These are phyloP conservation scores for Scomberomorus guttatus DNA, from an alignment of 2,797 vertebrate genomes.

Conservation along the genomic window DNA sequence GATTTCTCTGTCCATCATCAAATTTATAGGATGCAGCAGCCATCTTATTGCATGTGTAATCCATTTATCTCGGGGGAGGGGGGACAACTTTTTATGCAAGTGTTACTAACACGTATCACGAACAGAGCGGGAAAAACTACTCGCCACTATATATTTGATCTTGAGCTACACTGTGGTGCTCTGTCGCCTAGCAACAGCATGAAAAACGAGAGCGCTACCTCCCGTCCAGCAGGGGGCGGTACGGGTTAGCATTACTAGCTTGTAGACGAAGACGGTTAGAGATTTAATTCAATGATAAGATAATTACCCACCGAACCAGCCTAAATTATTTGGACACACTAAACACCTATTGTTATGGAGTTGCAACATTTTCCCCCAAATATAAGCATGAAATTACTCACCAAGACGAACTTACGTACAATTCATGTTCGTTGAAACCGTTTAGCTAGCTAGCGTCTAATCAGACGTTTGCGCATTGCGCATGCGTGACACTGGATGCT, in stretches of 20 bases:
- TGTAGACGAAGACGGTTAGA: constrained; percentile 39
- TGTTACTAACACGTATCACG: not conserved
- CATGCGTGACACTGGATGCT: not conserved
- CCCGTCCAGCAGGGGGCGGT: constrained; percentile 60
- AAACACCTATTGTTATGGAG: accelerated
- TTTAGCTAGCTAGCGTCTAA: not conserved
- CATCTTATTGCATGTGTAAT: constrained; percentile 23
- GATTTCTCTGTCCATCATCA: constrained; percentile 58
- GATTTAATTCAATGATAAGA: constrained; percentile 36
- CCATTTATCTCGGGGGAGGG: not conserved
- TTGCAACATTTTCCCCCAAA: accelerated
- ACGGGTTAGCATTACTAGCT: not conserved
- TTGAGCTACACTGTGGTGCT: constrained; percentile 28
- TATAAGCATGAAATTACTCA: not conserved
- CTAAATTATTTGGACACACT: accelerated
- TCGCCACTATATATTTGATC: not conserved
- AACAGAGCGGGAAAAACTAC: not conserved
- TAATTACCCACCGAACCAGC: accelerated
- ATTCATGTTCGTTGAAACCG: not conserved
- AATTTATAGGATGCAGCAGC: constrained; percentile 54
- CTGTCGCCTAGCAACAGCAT: constrained; percentile 78
- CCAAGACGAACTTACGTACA: not conserved
- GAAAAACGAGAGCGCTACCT: not conserved
- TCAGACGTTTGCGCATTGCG: not conserved
- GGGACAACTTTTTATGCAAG: not conserved